These are phyloP conservation scores for Syrphus vitripennis DNA, from an alignment of 2,888 invertebrate genomes.

Conservation along the genomic window DNA sequence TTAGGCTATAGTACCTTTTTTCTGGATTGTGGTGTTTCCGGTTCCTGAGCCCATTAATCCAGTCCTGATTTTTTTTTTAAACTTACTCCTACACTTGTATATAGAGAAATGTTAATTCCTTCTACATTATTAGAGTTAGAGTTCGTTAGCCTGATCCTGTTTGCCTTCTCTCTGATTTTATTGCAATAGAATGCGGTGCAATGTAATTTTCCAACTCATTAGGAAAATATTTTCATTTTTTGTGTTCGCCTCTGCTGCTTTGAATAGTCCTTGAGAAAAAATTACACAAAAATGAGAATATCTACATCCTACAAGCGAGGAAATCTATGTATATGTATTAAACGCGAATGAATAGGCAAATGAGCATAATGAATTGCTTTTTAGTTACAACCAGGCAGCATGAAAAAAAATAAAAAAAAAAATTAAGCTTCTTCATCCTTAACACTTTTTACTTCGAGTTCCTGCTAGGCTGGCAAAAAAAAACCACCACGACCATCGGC, in stretches of 20 bases:
- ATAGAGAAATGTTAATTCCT: not conserved
- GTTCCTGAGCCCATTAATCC: not conserved
- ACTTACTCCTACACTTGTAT: not conserved
- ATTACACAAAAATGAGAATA: slow-evolving; percentile 38
- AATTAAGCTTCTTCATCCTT: slow-evolving; percentile 11
- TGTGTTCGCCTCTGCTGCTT: slow-evolving; percentile 1
- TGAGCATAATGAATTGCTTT: slow-evolving; percentile 68
- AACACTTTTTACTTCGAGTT: slow-evolving; percentile 10
- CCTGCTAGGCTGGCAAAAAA: not conserved
- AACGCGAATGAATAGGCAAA: slow-evolving; percentile 63
- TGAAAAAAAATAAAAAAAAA: not conserved
- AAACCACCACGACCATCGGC: not conserved
- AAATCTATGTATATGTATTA: slow-evolving; percentile 22
- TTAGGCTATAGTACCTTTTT: no score
- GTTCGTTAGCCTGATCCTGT: slow-evolving; percentile 52
- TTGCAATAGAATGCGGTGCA: slow-evolving; percentile 58
- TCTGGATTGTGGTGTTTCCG: no score
- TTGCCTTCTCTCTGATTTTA: slow-evolving; percentile 2
- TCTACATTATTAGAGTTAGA: slow-evolving; percentile 11
- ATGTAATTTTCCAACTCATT: slow-evolving; percentile 69
- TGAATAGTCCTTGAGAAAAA: slow-evolving; percentile 45
- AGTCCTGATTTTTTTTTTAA: not conserved
- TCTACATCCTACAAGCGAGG: not conserved
- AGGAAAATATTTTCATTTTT: slow-evolving; percentile 52
- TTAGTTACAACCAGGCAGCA: slow-evolving; percentile 34